These are phyloP conservation scores for Gryllus longicercus DNA, from an alignment of 2,888 invertebrate genomes.

Conservation along the genomic window DNA sequence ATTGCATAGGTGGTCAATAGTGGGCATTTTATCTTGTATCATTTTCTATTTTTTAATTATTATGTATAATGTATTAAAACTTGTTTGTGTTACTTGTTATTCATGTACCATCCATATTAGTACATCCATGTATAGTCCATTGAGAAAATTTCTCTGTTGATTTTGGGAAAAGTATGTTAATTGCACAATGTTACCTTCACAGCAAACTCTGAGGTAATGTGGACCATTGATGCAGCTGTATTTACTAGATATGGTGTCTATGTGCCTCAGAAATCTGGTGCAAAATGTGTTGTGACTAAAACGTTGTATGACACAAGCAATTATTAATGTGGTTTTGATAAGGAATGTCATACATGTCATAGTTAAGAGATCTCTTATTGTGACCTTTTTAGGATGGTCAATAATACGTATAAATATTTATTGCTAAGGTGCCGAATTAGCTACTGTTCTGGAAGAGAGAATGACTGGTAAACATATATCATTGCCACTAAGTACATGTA, in stretches of 20 bases:
- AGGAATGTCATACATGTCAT: not conserved
- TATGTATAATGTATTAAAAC: not conserved
- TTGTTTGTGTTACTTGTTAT: constrained; percentile 10
- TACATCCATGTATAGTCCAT: constrained; percentile 10
- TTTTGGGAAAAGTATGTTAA: constrained; percentile 1
- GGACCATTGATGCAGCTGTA: constrained; percentile 1
- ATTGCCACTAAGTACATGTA: not conserved
- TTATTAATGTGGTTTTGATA: not conserved
- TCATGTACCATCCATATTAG: constrained; percentile 17
- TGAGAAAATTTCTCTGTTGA: not conserved
- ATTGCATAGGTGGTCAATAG: not conserved
- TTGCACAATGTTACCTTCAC: not conserved
- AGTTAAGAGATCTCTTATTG: constrained; percentile 17
- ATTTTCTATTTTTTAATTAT: not conserved
- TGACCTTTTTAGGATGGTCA: not conserved
- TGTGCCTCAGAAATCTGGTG: constrained; percentile 17
- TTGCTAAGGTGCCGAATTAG: constrained; percentile 11
- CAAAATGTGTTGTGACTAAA: not conserved
- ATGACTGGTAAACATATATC: not conserved
- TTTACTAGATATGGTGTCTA: not conserved
- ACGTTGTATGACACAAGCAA: not conserved
- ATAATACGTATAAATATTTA: constrained; percentile 17
- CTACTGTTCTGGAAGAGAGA: not conserved
- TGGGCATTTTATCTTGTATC: constrained; percentile 3
- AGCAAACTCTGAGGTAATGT: constrained; percentile 17